Percentiles rank a stretch among this genome's conserved stretches.
Conservation (phyloP, 2,797 vertebrate genomes). For the Gallirallus australis region DNA sequence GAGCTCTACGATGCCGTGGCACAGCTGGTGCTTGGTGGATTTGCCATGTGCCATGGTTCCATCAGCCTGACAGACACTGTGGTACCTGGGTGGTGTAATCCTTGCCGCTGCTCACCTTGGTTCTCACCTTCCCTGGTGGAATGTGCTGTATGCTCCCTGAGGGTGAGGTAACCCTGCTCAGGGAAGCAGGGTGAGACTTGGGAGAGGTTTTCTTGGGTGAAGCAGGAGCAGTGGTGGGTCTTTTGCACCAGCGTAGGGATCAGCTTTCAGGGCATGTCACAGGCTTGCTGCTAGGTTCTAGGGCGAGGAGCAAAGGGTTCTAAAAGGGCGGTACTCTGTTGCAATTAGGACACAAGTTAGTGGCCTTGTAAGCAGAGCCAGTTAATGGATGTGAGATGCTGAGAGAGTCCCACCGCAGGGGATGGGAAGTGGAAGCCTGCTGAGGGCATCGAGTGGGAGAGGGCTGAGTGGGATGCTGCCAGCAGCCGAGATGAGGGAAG, state of each 20-base stretch:
- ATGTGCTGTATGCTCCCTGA: rapidly evolving
- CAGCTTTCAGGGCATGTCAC: not conserved
- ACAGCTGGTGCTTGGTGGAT: not conserved
- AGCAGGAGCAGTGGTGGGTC: not conserved
- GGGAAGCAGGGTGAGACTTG: no score
- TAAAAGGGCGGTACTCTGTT: not conserved
- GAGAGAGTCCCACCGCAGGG: not conserved
- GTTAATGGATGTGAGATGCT: not conserved
- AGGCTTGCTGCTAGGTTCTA: not conserved
- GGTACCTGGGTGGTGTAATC: rapidly evolving
- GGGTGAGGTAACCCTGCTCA: rapidly evolving
- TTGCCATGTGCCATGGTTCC: rapidly evolving
- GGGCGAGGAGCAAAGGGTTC: not conserved
- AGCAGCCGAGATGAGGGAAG: not conserved
- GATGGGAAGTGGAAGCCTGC: not conserved
- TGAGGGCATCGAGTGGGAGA: not conserved
- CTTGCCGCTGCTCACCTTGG: not conserved
- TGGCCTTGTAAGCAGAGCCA: not conserved
- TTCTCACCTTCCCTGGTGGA: not conserved
- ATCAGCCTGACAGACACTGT: rapidly evolving
- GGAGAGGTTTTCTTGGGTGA: not conserved
- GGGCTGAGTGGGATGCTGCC: not conserved
- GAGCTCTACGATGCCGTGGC: rapidly evolving
- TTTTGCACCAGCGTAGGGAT: rapidly evolving
- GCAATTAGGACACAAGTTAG: not conserved